Conservation (phyloP, 2,888 invertebrate genomes). For the Drosophila picticornis region DNA sequence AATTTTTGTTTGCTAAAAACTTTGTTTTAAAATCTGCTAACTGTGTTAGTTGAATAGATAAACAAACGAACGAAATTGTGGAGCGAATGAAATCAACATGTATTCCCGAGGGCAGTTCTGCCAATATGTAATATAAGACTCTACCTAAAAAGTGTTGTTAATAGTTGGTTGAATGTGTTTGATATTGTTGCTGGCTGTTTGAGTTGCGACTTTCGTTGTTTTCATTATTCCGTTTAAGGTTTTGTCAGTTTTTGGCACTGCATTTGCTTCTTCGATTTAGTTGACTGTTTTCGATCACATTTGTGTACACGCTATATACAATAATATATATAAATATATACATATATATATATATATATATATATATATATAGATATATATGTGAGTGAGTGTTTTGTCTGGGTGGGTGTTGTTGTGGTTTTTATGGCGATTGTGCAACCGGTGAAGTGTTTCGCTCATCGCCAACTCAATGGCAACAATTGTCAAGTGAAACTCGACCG, state of each 20-base stretch:
- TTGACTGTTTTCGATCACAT: conserved; percentile 50
- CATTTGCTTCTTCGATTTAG: conserved; percentile 45
- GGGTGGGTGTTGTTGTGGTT: conserved; percentile 13
- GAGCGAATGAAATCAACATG: neutral
- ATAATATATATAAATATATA: neutral
- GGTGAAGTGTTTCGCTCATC: conserved; percentile 42
- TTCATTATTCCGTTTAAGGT: conserved; percentile 28
- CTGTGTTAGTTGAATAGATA: neutral
- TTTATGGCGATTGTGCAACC: conserved; percentile 53
- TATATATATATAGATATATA: neutral
- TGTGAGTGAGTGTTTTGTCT: neutral
- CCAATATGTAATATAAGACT: neutral
- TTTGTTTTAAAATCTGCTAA: neutral
- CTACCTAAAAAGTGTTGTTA: neutral
- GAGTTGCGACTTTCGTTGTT: conserved; percentile 33
- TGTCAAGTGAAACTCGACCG: conserved; percentile 54
- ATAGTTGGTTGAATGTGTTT: neutral
- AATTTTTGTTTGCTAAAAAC: neutral
- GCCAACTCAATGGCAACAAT: conserved; percentile 49
- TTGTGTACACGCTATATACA: conserved; percentile 6
- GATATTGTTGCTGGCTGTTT: neutral
- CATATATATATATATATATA: neutral
- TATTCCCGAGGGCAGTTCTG: neutral
- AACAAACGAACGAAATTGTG: neutral
- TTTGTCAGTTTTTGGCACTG: conserved; percentile 44